A percentile compares a stretch with the other conserved stretches of the same genome.
These are phyloP conservation scores for Beris morrisii DNA, from an alignment of 2,888 invertebrate species.

Conservation along the genomic window DNA sequence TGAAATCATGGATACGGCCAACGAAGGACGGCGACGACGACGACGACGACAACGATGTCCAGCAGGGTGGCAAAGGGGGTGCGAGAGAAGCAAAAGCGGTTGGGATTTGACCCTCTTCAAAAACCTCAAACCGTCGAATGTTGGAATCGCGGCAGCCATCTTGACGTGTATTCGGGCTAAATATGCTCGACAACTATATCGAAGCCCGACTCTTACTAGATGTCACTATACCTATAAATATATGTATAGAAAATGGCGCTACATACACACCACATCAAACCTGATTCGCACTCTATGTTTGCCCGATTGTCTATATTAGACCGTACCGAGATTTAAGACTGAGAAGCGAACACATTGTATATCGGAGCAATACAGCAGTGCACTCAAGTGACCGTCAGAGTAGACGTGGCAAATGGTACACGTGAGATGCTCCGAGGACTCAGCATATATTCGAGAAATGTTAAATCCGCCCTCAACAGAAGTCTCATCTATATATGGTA, in stretches of 20 bases:
- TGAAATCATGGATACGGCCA: slow-evolving; percentile 31
- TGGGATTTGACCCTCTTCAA: slow-evolving; percentile 40
- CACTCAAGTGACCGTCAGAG: slow-evolving; percentile 40
- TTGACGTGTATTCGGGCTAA: slow-evolving; percentile 37
- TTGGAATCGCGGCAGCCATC: slow-evolving; percentile 39
- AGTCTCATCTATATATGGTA: too few species aligned
- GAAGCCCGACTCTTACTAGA: slow-evolving; percentile 5
- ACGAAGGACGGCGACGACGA: slow-evolving; percentile 31
- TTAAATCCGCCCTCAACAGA: too few species aligned
- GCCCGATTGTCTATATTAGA: slow-evolving; percentile 12
- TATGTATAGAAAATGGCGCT: too few species aligned
- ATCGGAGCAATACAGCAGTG: slow-evolving; percentile 37
- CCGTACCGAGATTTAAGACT: slow-evolving; percentile 37
- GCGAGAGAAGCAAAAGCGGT: slow-evolving; percentile 23
- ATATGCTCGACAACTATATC: slow-evolving; percentile 18
- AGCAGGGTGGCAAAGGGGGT: slow-evolving; percentile 37
- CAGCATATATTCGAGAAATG: neutral
- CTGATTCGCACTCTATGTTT: slow-evolving; percentile 25
- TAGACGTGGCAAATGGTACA: slow-evolving; percentile 37
- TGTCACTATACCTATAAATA: neutral
- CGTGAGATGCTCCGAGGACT: slow-evolving; percentile 34
- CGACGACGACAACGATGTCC: slow-evolving; percentile 24
- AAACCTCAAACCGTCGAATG: slow-evolving; percentile 36
- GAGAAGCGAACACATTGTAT: slow-evolving; percentile 36
- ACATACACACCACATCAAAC: neutral